Conservation (phyloP, 2,797 vertebrate species). For the Zenarchopterus dispar region DNA sequence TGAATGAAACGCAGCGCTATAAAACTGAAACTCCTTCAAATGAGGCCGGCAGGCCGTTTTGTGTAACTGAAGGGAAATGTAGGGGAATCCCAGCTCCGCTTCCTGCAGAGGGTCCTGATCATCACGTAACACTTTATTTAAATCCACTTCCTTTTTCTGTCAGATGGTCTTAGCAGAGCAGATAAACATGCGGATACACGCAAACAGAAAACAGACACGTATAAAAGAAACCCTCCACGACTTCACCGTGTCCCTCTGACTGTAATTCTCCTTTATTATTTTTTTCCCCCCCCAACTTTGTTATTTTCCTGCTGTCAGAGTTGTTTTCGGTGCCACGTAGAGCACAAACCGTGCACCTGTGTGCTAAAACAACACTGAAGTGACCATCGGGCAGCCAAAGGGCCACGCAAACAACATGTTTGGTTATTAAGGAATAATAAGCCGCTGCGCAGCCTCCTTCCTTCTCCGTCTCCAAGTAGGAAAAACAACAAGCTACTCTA, state of each 20-base stretch:
- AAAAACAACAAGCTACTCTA: slow-evolving; percentile 65
- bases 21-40: neutral
- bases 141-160: slow-evolving; percentile 60
- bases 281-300: slow-evolving; percentile 20
- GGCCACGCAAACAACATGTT: slow-evolving; percentile 54
- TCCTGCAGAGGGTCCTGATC: slow-evolving; percentile 38
- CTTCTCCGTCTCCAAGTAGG: slow-evolving; percentile 49
- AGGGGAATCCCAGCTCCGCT: slow-evolving; percentile 60
- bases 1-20: neutral
- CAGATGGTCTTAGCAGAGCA: neutral
- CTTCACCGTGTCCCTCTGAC: slow-evolving; percentile 10
- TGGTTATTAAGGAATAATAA: slow-evolving; percentile 43
- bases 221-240: neutral
- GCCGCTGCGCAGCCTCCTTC: slow-evolving; percentile 51
- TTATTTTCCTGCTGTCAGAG: slow-evolving; percentile 42
- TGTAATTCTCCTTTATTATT: slow-evolving; percentile 53
- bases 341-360: slow-evolving; percentile 9
- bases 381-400: slow-evolving; percentile 19
- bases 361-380: slow-evolving; percentile 47
- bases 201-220: neutral
- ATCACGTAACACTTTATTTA: slow-evolving; percentile 46
- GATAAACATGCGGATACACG: slow-evolving; percentile 6
- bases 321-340: slow-evolving; percentile 28
- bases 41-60: slow-evolving; percentile 6
- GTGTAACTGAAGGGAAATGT: slow-evolving; percentile 36